Evolutionary conservation across 2,888 invertebrate species (phyloP).

Genomic region (Drosophila mulleri): DNA sequence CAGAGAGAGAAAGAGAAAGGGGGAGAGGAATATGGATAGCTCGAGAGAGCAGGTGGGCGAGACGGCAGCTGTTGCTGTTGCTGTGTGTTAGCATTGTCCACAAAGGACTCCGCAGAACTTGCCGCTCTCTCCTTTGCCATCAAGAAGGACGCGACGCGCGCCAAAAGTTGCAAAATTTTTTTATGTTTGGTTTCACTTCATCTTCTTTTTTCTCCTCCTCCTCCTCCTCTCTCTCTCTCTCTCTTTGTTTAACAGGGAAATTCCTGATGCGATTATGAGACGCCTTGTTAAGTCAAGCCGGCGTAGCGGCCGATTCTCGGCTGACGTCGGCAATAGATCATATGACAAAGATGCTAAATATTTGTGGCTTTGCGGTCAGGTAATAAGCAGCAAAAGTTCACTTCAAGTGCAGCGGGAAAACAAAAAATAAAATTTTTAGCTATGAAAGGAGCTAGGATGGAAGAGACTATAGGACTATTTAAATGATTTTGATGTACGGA

Average conservation of each 20-base stretch:
- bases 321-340: constrained; percentile 30
- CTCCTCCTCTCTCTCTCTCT: background rate
- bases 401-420: background rate
- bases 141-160: constrained; percentile 48
- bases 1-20: background rate
- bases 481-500: too few species aligned
- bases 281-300: constrained; percentile 68
- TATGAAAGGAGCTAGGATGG: too few species aligned
- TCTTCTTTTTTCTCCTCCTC: constrained; percentile 20
- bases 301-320: background rate
- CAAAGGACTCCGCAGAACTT: constrained; percentile 58
- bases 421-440: background rate
- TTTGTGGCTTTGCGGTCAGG: constrained; percentile 50
- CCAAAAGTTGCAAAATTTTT: constrained; percentile 68
- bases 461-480: background rate
- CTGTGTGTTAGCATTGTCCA: constrained; percentile 62
- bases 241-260: constrained; percentile 62
- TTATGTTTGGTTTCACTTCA: constrained; percentile 34
- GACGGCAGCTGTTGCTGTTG: constrained; percentile 46
- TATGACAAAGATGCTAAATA: constrained; percentile 43
- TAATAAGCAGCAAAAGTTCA: constrained; percentile 13
- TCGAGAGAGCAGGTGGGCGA: constrained; percentile 25
- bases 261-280: constrained; percentile 78
- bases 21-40: background rate
- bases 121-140: constrained; percentile 15